Conservation (phyloP, 2,888 invertebrate genomes). For the Noctua comes region DNA sequence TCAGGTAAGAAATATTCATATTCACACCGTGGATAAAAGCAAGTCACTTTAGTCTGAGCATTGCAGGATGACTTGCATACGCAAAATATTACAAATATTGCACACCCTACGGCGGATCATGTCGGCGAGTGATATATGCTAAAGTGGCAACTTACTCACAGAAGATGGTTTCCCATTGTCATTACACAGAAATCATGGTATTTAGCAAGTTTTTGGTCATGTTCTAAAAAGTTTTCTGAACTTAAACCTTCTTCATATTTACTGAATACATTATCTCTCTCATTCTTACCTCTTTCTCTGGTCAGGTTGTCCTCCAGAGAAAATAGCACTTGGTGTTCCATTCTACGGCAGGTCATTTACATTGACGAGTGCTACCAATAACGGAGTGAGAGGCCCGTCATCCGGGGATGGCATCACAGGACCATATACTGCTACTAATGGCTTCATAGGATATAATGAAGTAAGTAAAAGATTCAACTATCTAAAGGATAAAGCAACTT, state of each 20-base stretch:
- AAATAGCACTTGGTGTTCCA: conserved; percentile 93
- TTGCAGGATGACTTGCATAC: not conserved
- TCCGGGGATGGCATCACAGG: conserved; percentile 91
- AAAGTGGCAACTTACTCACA: not conserved
- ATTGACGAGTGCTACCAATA: conserved; percentile 83
- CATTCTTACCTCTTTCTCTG: not conserved
- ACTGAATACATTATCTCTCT: not conserved
- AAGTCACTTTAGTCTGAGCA: not conserved
- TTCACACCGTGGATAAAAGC: not conserved
- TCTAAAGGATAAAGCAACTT: not conserved
- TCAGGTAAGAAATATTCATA: conserved; percentile 67
- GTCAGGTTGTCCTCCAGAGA: conserved; percentile 87
- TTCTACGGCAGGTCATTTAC: conserved; percentile 93
- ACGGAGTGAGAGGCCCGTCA: conserved; percentile 89
- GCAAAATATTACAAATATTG: not conserved
- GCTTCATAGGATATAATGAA: conserved; percentile 94
- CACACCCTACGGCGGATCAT: not conserved
- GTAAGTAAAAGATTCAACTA: conserved; percentile 71
- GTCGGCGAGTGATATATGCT: not conserved
- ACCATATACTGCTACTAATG: conserved; percentile 91
- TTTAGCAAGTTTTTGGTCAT: not conserved
- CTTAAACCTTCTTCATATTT: not conserved
- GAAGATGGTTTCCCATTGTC: not conserved
- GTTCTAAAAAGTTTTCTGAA: not conserved
- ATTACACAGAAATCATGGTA: not conserved